A percentile compares a stretch with the other conserved stretches of the same genome.
Conservation (phyloP, 1,140 invertebrate species). For the Apolygus lucorum region DNA sequence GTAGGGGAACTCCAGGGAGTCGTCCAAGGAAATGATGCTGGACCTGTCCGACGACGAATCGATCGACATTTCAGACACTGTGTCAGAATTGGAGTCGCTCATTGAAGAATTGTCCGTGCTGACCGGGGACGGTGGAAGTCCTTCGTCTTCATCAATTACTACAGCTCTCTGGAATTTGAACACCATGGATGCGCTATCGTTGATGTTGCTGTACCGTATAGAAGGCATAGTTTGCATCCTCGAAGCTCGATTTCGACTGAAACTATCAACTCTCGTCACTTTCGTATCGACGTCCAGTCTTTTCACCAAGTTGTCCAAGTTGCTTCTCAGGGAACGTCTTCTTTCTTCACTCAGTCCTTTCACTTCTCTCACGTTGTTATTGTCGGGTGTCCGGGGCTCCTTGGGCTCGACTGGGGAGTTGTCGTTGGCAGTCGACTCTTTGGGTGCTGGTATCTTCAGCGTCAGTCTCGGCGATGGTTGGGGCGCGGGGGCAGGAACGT, state of each 20-base stretch:
- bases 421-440: conserved; percentile 41
- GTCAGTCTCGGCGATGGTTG: background rate
- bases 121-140: conserved; percentile 23
- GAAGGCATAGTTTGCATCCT: conserved; percentile 44
- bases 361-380: conserved; percentile 14
- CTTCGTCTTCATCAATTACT: conserved; percentile 40
- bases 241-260: conserved; percentile 37
- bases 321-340: conserved; percentile 39
- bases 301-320: conserved; percentile 16
- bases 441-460: conserved; percentile 33
- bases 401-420: conserved; percentile 7
- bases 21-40: conserved; percentile 47
- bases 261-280: conserved; percentile 35
- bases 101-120: conserved; percentile 39
- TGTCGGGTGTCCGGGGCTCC: conserved; percentile 18
- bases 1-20: conserved; percentile 43
- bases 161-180: conserved; percentile 47
- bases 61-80: conserved; percentile 48
- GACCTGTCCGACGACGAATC: conserved; percentile 49
- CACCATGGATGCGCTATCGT: conserved; percentile 31
- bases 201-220: conserved; percentile 34
- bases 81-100: conserved; percentile 46
- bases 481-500: background rate
- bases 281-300: conserved; percentile 19
- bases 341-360: conserved; percentile 42